Evolutionary conservation across 2,888 invertebrate genomes (phyloP), one percentile per base, ranked within the genome.

Genomic region (Pyrrhia umbra): DNA sequence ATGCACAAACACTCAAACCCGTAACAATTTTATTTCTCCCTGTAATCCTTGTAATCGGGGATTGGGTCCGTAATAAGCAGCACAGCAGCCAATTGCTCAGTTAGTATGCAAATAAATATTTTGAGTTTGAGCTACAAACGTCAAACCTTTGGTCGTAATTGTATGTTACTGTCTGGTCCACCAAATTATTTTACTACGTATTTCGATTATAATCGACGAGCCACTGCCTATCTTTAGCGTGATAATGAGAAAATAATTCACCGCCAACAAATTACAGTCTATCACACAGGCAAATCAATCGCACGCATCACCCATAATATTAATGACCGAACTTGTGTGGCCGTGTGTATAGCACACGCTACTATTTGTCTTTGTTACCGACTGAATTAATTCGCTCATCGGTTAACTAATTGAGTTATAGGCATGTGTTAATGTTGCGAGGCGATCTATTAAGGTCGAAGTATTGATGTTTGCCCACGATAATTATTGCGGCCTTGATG

Each of bases 391-490:
- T 81, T 74, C 70, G 72, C 47, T 68, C 57, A 69, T 66, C 73
- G 52, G 65, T 75, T 67, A 73, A 76, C 72, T 81, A 81, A 81
- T 82, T 77, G 79, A 77, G 81, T 79, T 81, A 77, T 71, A 66
- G 73, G 59, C 64, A 54, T 70, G 64, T 62, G 73, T 50, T 71
- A 68, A 74, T 73, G 57, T 54, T 30, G 57, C 10, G 30, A 13
- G 54, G 50, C 66, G 70, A 79, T 79, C 68, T 74, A 60, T 70
- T 68, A 45, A 64, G 50, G 51, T 34, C 49, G 54, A 68, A 71
- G 65, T 70, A 79, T 76, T 76, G 74, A 76, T 79, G 68, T 75
- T 70, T 66, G 66, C 23, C 27, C 25, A 25, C 66, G 51, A 69
- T 78, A 56, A 78, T 72, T 63, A 77, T 72, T 51, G 52, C 51